These are phyloP conservation scores for Columba janthina DNA, from an alignment of 2,113 vertebrate species.

Conservation along the genomic window DNA sequence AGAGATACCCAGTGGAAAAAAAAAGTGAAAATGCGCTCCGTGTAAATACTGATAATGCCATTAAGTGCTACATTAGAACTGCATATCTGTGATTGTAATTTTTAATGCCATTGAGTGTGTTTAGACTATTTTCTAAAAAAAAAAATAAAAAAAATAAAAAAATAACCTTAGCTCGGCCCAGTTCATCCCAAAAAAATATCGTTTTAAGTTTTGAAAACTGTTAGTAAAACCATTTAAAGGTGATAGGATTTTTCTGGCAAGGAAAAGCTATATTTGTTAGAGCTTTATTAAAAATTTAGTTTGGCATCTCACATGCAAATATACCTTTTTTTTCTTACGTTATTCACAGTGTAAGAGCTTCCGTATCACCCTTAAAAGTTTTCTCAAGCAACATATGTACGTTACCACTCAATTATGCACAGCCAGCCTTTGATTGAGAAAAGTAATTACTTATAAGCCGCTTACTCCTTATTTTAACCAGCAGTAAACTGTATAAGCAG, in stretches of 20 bases:
- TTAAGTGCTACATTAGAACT: conserved; percentile 82
- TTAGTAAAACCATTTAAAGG: conserved; percentile 88
- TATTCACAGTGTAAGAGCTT: conserved; percentile 76
- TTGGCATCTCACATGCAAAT: conserved; percentile 84
- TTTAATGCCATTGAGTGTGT: conserved; percentile 77
- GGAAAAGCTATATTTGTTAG: conserved; percentile 78
- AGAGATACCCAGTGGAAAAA: conserved; percentile 75
- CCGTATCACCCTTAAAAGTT: conserved; percentile 87
- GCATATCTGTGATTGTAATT: conserved; percentile 76
- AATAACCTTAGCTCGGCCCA: conserved; percentile 78
- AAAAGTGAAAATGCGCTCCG: conserved; percentile 78
- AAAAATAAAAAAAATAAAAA: conserved; percentile 22
- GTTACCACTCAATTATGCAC: conserved; percentile 88
- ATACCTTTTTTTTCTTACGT: conserved; percentile 61
- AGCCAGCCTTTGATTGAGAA: conserved; percentile 88
- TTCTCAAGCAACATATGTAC: conserved; percentile 86
- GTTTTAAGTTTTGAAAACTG: conserved; percentile 79
- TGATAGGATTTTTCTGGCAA: conserved; percentile 81
- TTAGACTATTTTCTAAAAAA: conserved; percentile 66
- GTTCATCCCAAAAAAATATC: conserved; percentile 80
- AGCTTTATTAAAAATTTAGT: conserved; percentile 78
- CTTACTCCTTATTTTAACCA: conserved; percentile 98
- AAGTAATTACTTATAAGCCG: conserved; percentile 90
- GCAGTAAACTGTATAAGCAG: conserved; percentile 99
- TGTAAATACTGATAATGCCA: conserved; percentile 79